A percentile compares a stretch with the other conserved stretches of the same genome.
Evolutionary conservation across 2,113 vertebrate species (phyloP).

Genomic region (Perccottus glenii): DNA sequence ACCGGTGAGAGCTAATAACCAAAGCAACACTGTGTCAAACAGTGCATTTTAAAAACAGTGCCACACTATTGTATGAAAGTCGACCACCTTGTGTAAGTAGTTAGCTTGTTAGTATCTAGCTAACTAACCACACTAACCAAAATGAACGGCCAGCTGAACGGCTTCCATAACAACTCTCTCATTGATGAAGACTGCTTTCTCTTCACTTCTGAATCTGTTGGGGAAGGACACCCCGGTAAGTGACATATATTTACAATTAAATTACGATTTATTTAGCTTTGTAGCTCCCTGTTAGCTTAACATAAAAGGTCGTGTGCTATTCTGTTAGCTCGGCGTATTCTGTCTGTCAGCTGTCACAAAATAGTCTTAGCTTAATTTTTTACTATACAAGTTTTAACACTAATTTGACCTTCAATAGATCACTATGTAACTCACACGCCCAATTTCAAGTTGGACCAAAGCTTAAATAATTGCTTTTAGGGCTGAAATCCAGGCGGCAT

Average conservation of each 20-base stretch:
- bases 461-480: too few species aligned
- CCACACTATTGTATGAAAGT: neutral
- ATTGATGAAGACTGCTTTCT: slow-evolving; percentile 89
- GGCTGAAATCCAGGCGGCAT: neutral
- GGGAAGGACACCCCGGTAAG: slow-evolving; percentile 87
- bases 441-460: neutral
- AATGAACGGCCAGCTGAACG: slow-evolving; percentile 88
- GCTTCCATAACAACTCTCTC: slow-evolving; percentile 82
- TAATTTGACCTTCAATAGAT: too few species aligned
- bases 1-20: neutral
- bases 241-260: neutral
- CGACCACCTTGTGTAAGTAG: neutral
- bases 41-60: neutral
- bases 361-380: neutral
- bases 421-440: too few species aligned
- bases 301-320: slow-evolving; percentile 31
- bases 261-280: neutral
- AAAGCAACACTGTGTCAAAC: neutral
- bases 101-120: slow-evolving; percentile 45
- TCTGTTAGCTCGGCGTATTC: slow-evolving; percentile 13
- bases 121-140: slow-evolving; percentile 11
- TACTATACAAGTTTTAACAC: neutral
- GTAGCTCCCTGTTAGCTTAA: slow-evolving; percentile 33
- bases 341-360: slow-evolving; percentile 11
- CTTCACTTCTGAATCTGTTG: slow-evolving; percentile 91